phyloP scores from a whole-genome alignment of 2,797 vertebrate species.

The Centropyge bicolor region DNA sequence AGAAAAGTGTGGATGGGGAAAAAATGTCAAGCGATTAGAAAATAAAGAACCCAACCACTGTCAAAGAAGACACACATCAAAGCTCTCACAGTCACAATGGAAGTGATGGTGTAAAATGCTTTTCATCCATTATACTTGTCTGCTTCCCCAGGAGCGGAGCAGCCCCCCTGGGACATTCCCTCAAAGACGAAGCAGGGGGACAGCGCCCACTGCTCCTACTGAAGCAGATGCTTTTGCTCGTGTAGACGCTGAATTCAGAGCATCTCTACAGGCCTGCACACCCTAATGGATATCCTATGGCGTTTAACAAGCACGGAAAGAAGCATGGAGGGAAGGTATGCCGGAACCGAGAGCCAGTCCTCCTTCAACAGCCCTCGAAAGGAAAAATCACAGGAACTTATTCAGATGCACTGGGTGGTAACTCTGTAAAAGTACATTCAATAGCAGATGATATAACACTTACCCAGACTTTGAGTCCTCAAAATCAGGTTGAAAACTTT shows the following conservation, averaged over 20 bases:
- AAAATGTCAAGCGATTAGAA: conserved; percentile 17
- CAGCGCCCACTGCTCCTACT: not conserved
- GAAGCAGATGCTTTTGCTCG: conserved; percentile 32
- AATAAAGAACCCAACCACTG: not conserved
- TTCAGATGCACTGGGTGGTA: conserved; percentile 31
- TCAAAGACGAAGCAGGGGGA: conserved; percentile 65
- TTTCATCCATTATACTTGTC: conserved; percentile 26
- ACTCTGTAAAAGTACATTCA: conserved; percentile 17
- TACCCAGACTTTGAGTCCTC: not conserved
- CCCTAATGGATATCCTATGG: conserved; percentile 73
- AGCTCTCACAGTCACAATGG: conserved; percentile 11
- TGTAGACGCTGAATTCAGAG: conserved; percentile 52
- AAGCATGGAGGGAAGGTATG: conserved; percentile 23
- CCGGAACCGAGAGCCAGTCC: conserved; percentile 28
- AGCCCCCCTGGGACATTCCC: conserved; percentile 24
- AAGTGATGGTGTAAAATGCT: conserved; percentile 11
- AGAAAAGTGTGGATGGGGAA: not conserved
- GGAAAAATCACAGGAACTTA: conserved; percentile 44
- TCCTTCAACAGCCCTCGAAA: conserved; percentile 31
- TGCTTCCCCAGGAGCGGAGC: conserved; percentile 25
- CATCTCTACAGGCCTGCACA: conserved; percentile 46
- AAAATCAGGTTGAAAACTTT: not conserved
- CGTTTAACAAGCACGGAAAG: conserved; percentile 70
- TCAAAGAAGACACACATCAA: conserved; percentile 14
- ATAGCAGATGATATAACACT: not conserved